Evolutionary conservation across 2,888 invertebrate species (phyloP).

Genomic region (Timema podura): DNA sequence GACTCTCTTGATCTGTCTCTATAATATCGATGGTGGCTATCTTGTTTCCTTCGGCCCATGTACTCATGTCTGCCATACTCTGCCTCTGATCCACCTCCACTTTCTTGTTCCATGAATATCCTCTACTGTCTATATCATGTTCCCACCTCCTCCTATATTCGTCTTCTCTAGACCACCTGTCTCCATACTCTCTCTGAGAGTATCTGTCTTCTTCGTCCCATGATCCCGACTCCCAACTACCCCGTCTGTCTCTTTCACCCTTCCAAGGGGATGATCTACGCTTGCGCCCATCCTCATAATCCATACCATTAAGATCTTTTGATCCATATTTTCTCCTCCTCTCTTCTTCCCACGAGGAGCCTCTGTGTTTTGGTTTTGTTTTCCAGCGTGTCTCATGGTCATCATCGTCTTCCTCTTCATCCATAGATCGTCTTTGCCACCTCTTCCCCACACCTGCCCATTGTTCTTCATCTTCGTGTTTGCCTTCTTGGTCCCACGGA

Average conservation of each 20-base stretch:
- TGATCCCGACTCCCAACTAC: conserved; percentile 48
- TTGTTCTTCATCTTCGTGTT: conserved; percentile 39
- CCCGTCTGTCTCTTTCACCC: conserved; percentile 44
- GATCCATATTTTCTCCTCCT: conserved; percentile 32
- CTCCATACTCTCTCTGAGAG: conserved; percentile 24
- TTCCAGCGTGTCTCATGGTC: conserved; percentile 47
- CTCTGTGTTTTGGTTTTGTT: conserved; percentile 50
- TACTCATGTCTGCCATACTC: conserved; percentile 42
- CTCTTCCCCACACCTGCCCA: conserved; percentile 34
- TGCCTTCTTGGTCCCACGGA: conserved; percentile 72
- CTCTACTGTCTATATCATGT: conserved; percentile 22
- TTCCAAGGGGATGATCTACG: conserved; percentile 34
- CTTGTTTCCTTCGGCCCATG: conserved; percentile 43
- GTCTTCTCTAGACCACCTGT: conserved; percentile 26
- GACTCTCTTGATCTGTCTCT: conserved; percentile 46
- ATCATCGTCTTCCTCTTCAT: conserved; percentile 43
- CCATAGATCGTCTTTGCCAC: conserved; percentile 37
- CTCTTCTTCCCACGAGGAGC: conserved; percentile 51
- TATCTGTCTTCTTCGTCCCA: conserved; percentile 59
- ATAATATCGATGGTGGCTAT: conserved; percentile 43
- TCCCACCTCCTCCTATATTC: conserved; percentile 42
- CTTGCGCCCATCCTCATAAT: conserved; percentile 28
- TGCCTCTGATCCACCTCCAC: conserved; percentile 14
- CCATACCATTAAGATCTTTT: conserved; percentile 27
- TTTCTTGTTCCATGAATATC: conserved; percentile 25